Conservation (phyloP, 2,797 vertebrate species). For the Cacajao melanocephalus region DNA sequence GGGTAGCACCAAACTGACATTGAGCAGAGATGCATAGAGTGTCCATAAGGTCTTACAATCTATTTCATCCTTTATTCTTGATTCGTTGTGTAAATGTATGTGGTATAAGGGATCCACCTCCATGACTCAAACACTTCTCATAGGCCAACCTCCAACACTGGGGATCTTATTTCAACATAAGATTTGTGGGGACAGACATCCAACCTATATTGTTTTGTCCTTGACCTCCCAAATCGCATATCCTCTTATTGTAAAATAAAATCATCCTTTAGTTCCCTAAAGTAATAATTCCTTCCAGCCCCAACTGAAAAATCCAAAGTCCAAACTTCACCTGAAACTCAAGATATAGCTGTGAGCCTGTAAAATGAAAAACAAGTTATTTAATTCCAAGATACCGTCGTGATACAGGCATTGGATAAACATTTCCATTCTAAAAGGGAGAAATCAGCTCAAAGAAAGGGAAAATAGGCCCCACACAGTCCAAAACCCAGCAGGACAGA, state of each 20-base stretch:
- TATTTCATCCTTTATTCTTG: neutral
- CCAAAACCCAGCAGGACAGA: neutral
- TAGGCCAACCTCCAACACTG: neutral
- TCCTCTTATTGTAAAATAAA: neutral
- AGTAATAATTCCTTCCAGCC: neutral
- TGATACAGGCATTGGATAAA: neutral
- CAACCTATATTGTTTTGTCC: neutral
- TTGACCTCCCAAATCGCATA: neutral
- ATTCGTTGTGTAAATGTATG: neutral
- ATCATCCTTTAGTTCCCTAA: neutral
- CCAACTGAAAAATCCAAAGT: neutral
- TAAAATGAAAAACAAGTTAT: neutral
- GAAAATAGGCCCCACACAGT: neutral
- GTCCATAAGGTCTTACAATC: neutral
- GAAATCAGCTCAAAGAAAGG: neutral
- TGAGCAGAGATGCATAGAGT: neutral
- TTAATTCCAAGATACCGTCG: neutral
- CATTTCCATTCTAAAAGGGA: neutral
- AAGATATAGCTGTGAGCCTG: neutral
- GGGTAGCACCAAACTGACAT: neutral
- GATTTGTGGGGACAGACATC: neutral
- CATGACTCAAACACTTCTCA: neutral
- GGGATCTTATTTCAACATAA: neutral
- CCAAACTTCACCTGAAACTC: neutral
- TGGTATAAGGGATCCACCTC: neutral